Conservation (phyloP, 2,797 vertebrate species). For the Threskiornis aethiopicus region DNA sequence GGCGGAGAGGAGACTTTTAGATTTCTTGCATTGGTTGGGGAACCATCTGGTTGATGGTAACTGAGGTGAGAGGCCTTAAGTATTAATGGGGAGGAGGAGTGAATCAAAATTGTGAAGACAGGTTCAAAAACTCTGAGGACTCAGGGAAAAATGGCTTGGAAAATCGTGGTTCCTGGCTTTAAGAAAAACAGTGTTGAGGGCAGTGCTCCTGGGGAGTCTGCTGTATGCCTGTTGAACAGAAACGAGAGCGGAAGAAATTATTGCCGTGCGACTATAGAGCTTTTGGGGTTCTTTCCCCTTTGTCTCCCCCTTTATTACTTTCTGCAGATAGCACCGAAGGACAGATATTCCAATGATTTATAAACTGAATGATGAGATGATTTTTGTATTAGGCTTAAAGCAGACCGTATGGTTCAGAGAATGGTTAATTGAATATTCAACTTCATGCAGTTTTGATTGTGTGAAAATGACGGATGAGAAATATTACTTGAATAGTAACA, state of each 20-base stretch:
- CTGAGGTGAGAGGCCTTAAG: not conserved
- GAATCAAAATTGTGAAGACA: constrained; percentile 44
- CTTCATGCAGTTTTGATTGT: not conserved
- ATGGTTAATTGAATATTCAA: constrained; percentile 24
- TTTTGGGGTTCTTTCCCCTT: constrained; percentile 63
- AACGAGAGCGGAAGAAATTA: not conserved
- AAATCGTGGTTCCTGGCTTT: constrained; percentile 6
- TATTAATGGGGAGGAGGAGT: not conserved
- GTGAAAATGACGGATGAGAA: constrained; percentile 30
- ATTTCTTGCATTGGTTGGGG: not conserved
- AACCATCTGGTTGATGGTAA: not conserved
- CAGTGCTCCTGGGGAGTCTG: constrained; percentile 1
- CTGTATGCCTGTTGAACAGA: not conserved
- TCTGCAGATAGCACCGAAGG: constrained; percentile 28
- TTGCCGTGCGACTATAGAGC: not conserved
- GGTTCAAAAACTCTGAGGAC: constrained; percentile 42
- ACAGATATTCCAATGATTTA: constrained; percentile 41
- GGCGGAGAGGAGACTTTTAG: not conserved
- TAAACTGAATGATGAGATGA: constrained; percentile 1
- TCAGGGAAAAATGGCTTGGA: constrained; percentile 44
- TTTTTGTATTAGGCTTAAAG: constrained; percentile 34
- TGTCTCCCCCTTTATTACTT: not conserved
- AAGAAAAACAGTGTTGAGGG: constrained; percentile 56
- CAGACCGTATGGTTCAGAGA: constrained; percentile 16
- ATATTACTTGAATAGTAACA: not conserved